Evolutionary conservation across 2,888 invertebrate genomes (phyloP).

Genomic region (Serripes groenlandicus): DNA sequence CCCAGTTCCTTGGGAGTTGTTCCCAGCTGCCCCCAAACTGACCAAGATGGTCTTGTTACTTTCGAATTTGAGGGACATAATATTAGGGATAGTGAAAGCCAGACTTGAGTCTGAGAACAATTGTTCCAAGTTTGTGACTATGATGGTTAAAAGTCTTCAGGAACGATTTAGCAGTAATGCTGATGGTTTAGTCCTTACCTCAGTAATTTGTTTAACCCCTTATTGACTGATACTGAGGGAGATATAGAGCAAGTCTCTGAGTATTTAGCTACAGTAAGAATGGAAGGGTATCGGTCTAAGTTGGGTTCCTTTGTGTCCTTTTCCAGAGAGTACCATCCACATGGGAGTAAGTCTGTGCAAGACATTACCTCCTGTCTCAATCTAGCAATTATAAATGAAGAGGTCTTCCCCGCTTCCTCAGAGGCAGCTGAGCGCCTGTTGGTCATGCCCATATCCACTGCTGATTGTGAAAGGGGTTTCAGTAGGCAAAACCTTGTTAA

Average conservation of each 20-base stretch:
- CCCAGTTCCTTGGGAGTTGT: neutral
- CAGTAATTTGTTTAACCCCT: neutral
- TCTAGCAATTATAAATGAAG: too few relatives aligned
- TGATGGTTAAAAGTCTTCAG: neutral
- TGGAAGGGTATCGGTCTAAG: too few relatives aligned
- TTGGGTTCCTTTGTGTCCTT: too few relatives aligned
- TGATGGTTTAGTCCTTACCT: too few relatives aligned
- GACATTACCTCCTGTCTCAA: too few relatives aligned
- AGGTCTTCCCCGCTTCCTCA: too few relatives aligned
- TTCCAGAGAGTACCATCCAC: too few relatives aligned
- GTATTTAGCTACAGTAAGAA: neutral
- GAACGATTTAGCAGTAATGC: neutral
- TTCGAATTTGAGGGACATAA: constrained; percentile 46
- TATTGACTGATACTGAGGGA: neutral
- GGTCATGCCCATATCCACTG: neutral
- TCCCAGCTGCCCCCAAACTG: neutral
- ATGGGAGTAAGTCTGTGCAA: too few relatives aligned
- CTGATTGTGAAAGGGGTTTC: too few relatives aligned
- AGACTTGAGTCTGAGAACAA: constrained; percentile 39
- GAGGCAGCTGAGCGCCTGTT: too few relatives aligned
- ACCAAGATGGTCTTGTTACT: neutral
- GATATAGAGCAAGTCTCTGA: neutral
- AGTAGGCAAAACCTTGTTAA: neutral
- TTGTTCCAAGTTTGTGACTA: neutral
- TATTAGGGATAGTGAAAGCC: constrained; percentile 44